These are phyloP conservation scores for Hesperia comma DNA, from an alignment of 2,888 invertebrate species.

Conservation along the genomic window DNA sequence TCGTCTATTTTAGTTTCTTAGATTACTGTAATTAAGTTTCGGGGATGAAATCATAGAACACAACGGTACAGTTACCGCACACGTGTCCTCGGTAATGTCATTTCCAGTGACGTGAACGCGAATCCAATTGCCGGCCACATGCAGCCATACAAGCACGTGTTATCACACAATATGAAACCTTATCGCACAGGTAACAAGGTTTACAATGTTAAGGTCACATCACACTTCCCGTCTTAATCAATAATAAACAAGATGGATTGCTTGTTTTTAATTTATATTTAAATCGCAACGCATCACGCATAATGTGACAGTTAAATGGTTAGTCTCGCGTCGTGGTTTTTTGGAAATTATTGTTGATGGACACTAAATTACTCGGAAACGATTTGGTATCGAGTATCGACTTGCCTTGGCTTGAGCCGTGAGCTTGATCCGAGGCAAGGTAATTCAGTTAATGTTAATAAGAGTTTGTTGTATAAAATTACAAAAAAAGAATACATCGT, in stretches of 20 bases:
- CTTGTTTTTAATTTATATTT: slow-evolving; percentile 5
- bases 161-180: slow-evolving; percentile 65
- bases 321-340: too few relatives aligned
- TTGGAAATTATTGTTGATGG: too few relatives aligned
- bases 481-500: too few relatives aligned
- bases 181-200: slow-evolving; percentile 61
- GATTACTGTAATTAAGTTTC: slow-evolving; percentile 42
- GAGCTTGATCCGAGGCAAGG: too few relatives aligned
- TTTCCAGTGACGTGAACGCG: slow-evolving; percentile 69
- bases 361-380: too few relatives aligned
- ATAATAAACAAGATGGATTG: slow-evolving; percentile 16
- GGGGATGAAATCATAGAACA: slow-evolving; percentile 44
- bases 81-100: slow-evolving; percentile 68
- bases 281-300: background rate
- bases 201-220: slow-evolving; percentile 38
- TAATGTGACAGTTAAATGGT: too few relatives aligned
- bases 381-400: too few relatives aligned
- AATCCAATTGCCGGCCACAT: slow-evolving; percentile 68
- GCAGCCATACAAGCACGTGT: slow-evolving; percentile 72
- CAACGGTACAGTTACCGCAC: slow-evolving; percentile 46
- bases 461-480: too few relatives aligned
- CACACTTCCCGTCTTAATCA: background rate
- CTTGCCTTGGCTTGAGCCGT: too few relatives aligned
- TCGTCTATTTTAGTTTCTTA: slow-evolving; percentile 10
- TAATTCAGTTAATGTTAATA: too few relatives aligned